Conservation (phyloP, 1,140 invertebrate species). For the Centruroides vittatus region DNA sequence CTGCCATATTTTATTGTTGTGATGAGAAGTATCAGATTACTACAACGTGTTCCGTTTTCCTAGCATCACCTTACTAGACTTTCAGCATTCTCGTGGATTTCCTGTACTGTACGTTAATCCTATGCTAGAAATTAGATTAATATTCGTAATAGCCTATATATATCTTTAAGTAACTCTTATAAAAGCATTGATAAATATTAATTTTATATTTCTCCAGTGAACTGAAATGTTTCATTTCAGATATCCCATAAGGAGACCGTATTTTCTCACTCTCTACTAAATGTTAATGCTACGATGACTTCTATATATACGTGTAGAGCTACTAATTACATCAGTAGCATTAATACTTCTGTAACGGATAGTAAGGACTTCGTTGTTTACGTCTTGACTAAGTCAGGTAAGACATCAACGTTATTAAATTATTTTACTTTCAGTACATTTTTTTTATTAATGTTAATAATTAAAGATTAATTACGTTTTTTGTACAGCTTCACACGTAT, state of each 20-base stretch:
- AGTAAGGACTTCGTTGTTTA: constrained; percentile 14
- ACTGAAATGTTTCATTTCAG: neutral
- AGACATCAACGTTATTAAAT: neutral
- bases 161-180: too few relatives aligned
- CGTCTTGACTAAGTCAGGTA: constrained; percentile 12
- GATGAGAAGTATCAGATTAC: too few relatives aligned
- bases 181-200: too few relatives aligned
- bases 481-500: too few relatives aligned
- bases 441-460: neutral
- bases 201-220: too few relatives aligned
- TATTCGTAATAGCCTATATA: too few relatives aligned
- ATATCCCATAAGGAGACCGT: neutral
- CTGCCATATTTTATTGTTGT: too few relatives aligned
- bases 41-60: too few relatives aligned
- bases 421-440: neutral
- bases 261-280: constrained; percentile 16
- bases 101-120: too few relatives aligned
- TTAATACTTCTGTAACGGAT: constrained; percentile 12
- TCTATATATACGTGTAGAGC: constrained; percentile 14
- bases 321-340: constrained; percentile 10
- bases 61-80: too few relatives aligned
- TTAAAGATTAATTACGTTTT: neutral
- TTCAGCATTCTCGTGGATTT: too few relatives aligned
- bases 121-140: too few relatives aligned
- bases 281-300: constrained; percentile 14